phyloP scores from a whole-genome alignment of 2,113 vertebrate genomes.

The Callipepla squamata region DNA sequence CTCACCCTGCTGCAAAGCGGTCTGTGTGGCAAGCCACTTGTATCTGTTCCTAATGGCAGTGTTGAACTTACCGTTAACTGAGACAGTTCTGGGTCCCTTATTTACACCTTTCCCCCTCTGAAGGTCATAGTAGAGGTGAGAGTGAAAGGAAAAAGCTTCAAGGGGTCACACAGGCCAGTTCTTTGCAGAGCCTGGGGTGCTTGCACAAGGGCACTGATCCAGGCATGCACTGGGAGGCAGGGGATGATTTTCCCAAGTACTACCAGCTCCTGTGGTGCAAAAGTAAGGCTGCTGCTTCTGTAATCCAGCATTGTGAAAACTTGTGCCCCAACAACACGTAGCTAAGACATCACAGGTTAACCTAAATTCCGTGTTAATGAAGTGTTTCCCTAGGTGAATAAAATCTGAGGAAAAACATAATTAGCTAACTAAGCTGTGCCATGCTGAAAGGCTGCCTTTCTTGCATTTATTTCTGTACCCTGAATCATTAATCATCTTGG shows the following conservation, averaged over 20 bases:
- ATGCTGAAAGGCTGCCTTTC: slow-evolving; percentile 7
- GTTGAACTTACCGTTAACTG: not conserved
- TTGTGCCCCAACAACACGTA: not conserved
- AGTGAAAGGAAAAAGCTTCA: not conserved
- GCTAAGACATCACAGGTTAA: not conserved
- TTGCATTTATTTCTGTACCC: slow-evolving; percentile 50
- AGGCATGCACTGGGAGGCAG: not conserved
- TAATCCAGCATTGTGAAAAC: not conserved
- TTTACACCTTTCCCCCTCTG: not conserved
- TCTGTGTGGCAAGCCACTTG: accelerated
- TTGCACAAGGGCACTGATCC: accelerated
- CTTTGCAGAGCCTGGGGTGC: accelerated
- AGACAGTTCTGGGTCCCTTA: not conserved
- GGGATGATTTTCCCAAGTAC: not conserved
- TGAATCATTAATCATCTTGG: slow-evolving; percentile 56
- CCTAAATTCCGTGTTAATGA: slow-evolving; percentile 7
- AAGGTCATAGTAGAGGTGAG: not conserved
- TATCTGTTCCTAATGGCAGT: not conserved
- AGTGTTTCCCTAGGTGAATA: not conserved
- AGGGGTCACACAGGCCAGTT: accelerated
- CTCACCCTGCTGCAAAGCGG: not conserved
- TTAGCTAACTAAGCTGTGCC: slow-evolving; percentile 8
- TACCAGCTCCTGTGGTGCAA: not conserved
- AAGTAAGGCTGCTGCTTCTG: not conserved
- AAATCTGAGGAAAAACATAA: slow-evolving; percentile 36